phyloP scores from a whole-genome alignment of 2,888 invertebrate species.

The Pyrrhia umbra region DNA sequence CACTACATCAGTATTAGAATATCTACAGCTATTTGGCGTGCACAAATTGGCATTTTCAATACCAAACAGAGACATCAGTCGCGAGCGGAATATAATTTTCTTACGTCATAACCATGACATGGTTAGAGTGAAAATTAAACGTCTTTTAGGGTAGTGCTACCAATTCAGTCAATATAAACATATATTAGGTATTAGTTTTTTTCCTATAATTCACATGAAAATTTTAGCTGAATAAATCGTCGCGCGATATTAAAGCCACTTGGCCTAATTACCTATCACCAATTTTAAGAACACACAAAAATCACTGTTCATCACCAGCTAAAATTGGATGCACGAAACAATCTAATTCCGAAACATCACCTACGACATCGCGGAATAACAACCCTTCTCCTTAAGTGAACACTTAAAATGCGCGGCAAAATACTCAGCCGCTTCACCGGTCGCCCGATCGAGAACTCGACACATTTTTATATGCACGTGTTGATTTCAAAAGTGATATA shows the following conservation, averaged over 20 bases:
- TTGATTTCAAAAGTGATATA: slow-evolving; percentile 24
- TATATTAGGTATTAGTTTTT: slow-evolving; percentile 13
- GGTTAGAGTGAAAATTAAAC: slow-evolving; percentile 51
- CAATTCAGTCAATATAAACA: slow-evolving; percentile 56
- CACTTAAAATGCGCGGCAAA: slow-evolving; percentile 47
- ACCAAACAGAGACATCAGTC: slow-evolving; percentile 57
- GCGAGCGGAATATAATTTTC: slow-evolving; percentile 54
- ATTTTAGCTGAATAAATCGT: slow-evolving; percentile 38
- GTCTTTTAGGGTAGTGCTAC: slow-evolving; percentile 51
- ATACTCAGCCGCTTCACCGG: slow-evolving; percentile 44
- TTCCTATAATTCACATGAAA: slow-evolving; percentile 8
- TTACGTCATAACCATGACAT: slow-evolving; percentile 27
- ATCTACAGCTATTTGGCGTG: slow-evolving; percentile 59
- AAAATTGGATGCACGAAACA: slow-evolving; percentile 9
- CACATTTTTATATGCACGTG: neutral
- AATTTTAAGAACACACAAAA: slow-evolving; percentile 36
- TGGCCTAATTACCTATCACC: slow-evolving; percentile 19
- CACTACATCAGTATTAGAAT: slow-evolving; percentile 30
- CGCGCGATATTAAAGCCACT: slow-evolving; percentile 29
- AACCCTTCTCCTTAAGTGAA: slow-evolving; percentile 57
- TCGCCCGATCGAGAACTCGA: slow-evolving; percentile 26
- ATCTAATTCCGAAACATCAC: slow-evolving; percentile 21
- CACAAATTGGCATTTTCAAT: slow-evolving; percentile 58
- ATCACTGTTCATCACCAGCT: slow-evolving; percentile 13
- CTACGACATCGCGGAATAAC: slow-evolving; percentile 41